Evolutionary conservation across 2,797 vertebrate genomes (phyloP).

Genomic region (Lacerta bilineata): DNA sequence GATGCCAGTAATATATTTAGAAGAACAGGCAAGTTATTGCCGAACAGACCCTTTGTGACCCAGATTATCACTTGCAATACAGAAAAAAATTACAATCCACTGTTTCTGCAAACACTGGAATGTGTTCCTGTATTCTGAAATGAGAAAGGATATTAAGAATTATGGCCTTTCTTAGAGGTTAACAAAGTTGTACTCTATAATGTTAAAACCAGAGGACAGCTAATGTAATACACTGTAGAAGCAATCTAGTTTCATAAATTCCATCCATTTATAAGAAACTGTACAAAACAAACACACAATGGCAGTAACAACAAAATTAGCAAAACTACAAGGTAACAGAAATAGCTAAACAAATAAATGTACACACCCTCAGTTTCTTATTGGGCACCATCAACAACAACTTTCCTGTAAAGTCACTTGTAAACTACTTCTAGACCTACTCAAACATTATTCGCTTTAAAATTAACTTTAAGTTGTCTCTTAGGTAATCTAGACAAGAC

Average conservation of each 20-base stretch:
- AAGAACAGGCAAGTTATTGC: not conserved
- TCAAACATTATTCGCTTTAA: not conserved
- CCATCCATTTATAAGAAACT: not conserved
- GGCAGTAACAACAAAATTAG: not conserved
- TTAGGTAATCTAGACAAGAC: too few relatives aligned
- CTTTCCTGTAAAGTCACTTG: not conserved
- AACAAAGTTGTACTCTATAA: not conserved
- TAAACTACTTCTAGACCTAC: not conserved
- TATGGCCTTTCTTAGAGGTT: not conserved
- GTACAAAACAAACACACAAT: not conserved
- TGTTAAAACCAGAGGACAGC: not conserved
- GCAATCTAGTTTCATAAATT: not conserved
- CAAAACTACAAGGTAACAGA: not conserved
- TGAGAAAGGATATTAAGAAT: not conserved
- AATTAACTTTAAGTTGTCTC: not conserved
- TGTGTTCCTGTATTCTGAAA: not conserved
- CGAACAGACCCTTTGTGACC: not conserved
- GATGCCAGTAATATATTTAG: not conserved
- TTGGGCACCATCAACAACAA: not conserved
- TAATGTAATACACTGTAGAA: not conserved
- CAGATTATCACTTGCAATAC: not conserved
- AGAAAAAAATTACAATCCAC: not conserved
- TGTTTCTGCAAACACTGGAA: constrained; percentile 13
- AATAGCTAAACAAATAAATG: not conserved
- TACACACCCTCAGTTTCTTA: not conserved